Percentiles rank a stretch among this genome's conserved stretches.
phyloP scores from a whole-genome alignment of 2,888 invertebrate species.

The Papilio elwesi region DNA sequence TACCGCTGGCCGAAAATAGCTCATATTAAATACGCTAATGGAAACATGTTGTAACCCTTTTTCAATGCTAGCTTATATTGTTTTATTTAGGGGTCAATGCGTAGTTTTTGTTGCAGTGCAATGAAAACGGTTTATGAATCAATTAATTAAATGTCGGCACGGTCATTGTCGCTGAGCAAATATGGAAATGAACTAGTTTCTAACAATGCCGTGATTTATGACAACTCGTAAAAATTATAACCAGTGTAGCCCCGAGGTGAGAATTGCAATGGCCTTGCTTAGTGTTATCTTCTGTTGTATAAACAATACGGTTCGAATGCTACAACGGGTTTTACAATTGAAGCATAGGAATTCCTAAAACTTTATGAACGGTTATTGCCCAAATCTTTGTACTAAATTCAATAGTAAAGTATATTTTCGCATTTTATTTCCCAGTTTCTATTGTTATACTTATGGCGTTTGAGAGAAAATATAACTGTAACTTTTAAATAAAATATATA shows the following conservation, averaged over 20 bases:
- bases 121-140: constrained; percentile 82
- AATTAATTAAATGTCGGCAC: constrained; percentile 83
- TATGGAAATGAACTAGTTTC: constrained; percentile 75
- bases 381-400: constrained; percentile 18
- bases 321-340: constrained; percentile 25
- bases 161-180: constrained; percentile 81
- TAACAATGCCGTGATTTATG: constrained; percentile 82
- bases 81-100: constrained; percentile 81
- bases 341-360: constrained; percentile 25
- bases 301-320: constrained; percentile 28
- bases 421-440: not conserved
- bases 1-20: constrained; percentile 69
- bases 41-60: constrained; percentile 80
- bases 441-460: not conserved
- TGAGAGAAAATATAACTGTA: constrained; percentile 5
- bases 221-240: constrained; percentile 62
- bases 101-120: constrained; percentile 71
- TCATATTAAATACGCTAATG: constrained; percentile 73
- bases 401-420: constrained; percentile 40
- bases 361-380: constrained; percentile 21
- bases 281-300: constrained; percentile 51
- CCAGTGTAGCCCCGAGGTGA: constrained; percentile 65
- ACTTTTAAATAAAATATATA: not conserved
- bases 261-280: constrained; percentile 64
- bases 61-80: constrained; percentile 73